Evolutionary conservation across 2,113 vertebrate species (phyloP), one percentile per base, ranked within the genome.

Genomic region (Myrmecobius fasciatus): DNA sequence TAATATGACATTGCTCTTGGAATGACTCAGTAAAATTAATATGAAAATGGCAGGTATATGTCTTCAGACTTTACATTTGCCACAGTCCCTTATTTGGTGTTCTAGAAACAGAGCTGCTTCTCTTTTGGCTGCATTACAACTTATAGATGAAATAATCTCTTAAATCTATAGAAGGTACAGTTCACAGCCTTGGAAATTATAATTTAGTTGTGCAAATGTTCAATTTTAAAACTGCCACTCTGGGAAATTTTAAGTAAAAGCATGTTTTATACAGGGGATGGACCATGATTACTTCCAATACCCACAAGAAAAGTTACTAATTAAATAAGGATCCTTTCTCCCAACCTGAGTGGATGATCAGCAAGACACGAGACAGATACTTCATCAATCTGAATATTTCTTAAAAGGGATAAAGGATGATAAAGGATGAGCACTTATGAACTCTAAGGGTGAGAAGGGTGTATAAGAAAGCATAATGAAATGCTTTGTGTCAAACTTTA

Each of bases 21-120:
- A 83, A 67, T 96, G 92, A 48, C 53, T 90, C 90, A 12, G 67
- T 53, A 43, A 90, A 91, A 89, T 89, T 8, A 25, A 10, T 93
- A 49, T 3, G 53, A 7, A 53, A 92, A 43, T 28, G 47, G 51
- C 53, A 47, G 56, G 49, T 20, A 52, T 28, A 67, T 54, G 22
- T 36, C 52, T 90, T 89, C 2, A 8, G 3, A 49, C 7, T 26
- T 22, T 17, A 20, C 3, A 51, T 51, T 48, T 89, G 67, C 91
- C 67, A 3, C 31, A 24, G 53, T 25, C 7, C 12, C 25, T 36
- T 26, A 1, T 7, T 10, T 17, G 0, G 1, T 5, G 0, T 43
- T 31, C 36, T 46, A 52, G 46, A 52, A 88, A 48, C 25, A 2
- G 43, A 93, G 51, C 51, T 48, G 48, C 91, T 25, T 43, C 20